These are phyloP conservation scores for Coecobrya sp. DNA, from an alignment of 2,888 invertebrate species.

Conservation along the genomic window DNA sequence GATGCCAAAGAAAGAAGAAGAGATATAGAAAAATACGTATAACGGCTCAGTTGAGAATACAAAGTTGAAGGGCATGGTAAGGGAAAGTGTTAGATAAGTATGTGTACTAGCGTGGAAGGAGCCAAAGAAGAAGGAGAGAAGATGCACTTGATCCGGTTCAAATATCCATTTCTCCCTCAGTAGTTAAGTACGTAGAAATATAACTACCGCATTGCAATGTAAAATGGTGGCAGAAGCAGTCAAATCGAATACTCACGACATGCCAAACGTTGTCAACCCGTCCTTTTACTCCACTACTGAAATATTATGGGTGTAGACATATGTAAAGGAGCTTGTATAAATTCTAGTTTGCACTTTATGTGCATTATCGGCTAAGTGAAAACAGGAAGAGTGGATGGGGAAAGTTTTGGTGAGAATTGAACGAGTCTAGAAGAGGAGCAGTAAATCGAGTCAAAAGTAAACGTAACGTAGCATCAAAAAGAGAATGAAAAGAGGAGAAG, in stretches of 20 bases:
- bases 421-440: conserved; percentile 2
- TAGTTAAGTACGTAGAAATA: not conserved
- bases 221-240: not conserved
- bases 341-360: conserved; percentile 38
- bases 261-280: conserved; percentile 8
- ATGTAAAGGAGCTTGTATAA: conserved; percentile 33
- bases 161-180: not conserved
- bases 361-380: conserved; percentile 58
- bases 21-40: too few relatives aligned
- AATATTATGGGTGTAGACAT: conserved; percentile 23
- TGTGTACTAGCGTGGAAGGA: not conserved
- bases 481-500: not conserved
- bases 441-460: conserved; percentile 52
- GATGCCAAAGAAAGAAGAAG: too few relatives aligned
- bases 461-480: not conserved
- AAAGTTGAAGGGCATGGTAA: not conserved
- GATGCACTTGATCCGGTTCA: conserved; percentile 32
- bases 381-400: conserved; percentile 14
- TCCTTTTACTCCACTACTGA: not conserved
- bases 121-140: not conserved
- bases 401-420: conserved; percentile 40
- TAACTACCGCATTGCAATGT: too few relatives aligned
- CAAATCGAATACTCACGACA: conserved; percentile 27
- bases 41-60: not conserved
- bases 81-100: not conserved